phyloP scores from a whole-genome alignment of 2,888 invertebrate species.

The Acleris sparsana region DNA sequence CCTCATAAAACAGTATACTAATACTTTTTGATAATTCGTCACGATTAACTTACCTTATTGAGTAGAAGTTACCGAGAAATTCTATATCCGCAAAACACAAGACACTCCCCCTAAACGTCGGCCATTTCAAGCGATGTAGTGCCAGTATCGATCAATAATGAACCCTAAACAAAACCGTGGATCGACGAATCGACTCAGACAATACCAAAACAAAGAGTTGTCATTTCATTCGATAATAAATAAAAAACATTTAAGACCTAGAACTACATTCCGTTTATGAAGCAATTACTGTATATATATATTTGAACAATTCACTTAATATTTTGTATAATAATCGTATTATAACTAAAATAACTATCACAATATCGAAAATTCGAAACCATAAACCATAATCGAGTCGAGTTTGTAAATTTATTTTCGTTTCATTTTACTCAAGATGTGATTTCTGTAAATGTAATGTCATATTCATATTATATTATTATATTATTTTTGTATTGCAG shows the following conservation, averaged over 20 bases:
- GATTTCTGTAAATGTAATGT: neutral
- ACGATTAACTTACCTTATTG: constrained; percentile 37
- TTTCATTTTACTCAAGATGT: constrained; percentile 10
- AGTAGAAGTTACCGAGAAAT: constrained; percentile 65
- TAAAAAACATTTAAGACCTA: neutral
- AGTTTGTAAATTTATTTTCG: constrained; percentile 7
- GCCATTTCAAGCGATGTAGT: constrained; percentile 80
- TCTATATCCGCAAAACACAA: constrained; percentile 58
- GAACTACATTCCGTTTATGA: neutral
- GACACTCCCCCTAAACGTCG: constrained; percentile 83
- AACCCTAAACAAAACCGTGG: constrained; percentile 39
- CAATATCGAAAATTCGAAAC: neutral
- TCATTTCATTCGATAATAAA: constrained; percentile 35
- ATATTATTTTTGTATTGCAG: no score
- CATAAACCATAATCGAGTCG: neutral
- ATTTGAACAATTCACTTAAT: no score
- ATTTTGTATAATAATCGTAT: no score
- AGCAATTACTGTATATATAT: neutral
- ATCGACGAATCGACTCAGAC: constrained; percentile 28
- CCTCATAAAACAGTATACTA: neutral
- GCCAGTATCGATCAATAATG: constrained; percentile 64
- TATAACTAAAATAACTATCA: no score
- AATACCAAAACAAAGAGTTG: constrained; percentile 32
- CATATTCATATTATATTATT: no score
- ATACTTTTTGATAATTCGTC: constrained; percentile 7